These are phyloP conservation scores for Standfussiana lucernea DNA, from an alignment of 2,888 invertebrate genomes.

Conservation along the genomic window DNA sequence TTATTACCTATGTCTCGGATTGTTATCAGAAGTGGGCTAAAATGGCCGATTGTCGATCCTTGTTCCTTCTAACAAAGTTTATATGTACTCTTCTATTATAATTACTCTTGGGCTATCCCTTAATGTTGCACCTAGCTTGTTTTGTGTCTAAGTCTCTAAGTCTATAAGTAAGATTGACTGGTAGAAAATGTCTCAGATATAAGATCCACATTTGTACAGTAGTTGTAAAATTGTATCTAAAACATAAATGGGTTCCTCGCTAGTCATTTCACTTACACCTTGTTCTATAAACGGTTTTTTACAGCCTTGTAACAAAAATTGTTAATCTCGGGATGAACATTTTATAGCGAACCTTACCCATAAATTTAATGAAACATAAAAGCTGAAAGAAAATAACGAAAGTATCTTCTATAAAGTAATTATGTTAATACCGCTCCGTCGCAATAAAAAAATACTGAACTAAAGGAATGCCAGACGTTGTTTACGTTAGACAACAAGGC, in stretches of 20 bases:
- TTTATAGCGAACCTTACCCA: constrained; percentile 6
- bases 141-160: background rate
- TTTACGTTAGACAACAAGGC: constrained; percentile 21
- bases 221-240: background rate
- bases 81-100: background rate
- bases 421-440: constrained; percentile 10
- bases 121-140: background rate
- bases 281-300: background rate
- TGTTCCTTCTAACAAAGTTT: background rate
- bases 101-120: background rate
- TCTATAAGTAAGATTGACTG: background rate
- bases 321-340: constrained; percentile 24
- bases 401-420: constrained; percentile 24
- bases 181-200: background rate
- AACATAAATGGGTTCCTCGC: background rate
- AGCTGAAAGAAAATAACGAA: background rate
- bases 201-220: background rate
- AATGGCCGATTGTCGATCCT: background rate
- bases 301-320: constrained; percentile 7
- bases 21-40: background rate
- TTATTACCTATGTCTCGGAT: constrained; percentile 15
- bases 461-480: constrained; percentile 23
- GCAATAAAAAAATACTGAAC: constrained; percentile 18
- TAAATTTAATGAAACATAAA: constrained; percentile 39
- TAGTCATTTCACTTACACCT: too few species aligned